Evolutionary conservation across 2,888 invertebrate species (phyloP), one percentile per base, ranked within the genome.

Genomic region (Embidobia sp.): DNA sequence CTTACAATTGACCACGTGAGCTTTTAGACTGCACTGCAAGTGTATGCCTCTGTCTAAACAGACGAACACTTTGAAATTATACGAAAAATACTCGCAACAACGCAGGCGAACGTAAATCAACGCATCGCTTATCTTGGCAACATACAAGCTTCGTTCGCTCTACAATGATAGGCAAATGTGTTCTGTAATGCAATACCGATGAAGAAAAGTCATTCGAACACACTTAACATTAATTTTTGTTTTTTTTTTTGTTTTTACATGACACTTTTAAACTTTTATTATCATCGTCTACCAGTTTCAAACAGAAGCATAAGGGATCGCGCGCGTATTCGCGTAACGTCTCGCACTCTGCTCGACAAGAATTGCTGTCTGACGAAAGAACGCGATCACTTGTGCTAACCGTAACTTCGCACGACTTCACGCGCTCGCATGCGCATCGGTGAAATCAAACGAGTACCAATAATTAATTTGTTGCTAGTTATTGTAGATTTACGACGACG

Each of bases 401-500:
- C 51, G 61, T 63, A 40, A 63, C 48, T 63, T 61, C 67, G 72
- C 66, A 66, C 53, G 70, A 77, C 66, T 72, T 72, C 72, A 72
- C 61, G 66, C 70, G 64, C 49, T 59, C 66, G 75, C 69, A 69
- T 69, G 75, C 69, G 76, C 57, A 49, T 70, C 67, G 64, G 53
- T 77, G 63, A 75, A 77, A 72, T 72, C 77, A 74, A 74, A 77
- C 74, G 74, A 79, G 51, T 74, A 72, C 27, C 44, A 74, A 63
- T 64, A 31, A 69, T 55, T 81, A 82, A 86, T 86, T 83, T 82
- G 82, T 80, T 79, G 82, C 82, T 84, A 80, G 66, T 78, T 80
- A 80, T 64, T 69, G 66, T 72, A 70, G 78, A 67, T 75, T 80
- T 84, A 81, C 81, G 80, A 76, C 81, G 80, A 78, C 85, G 85